Conservation (phyloP, 2,797 vertebrate genomes). For the Pangasius larnaudii region DNA sequence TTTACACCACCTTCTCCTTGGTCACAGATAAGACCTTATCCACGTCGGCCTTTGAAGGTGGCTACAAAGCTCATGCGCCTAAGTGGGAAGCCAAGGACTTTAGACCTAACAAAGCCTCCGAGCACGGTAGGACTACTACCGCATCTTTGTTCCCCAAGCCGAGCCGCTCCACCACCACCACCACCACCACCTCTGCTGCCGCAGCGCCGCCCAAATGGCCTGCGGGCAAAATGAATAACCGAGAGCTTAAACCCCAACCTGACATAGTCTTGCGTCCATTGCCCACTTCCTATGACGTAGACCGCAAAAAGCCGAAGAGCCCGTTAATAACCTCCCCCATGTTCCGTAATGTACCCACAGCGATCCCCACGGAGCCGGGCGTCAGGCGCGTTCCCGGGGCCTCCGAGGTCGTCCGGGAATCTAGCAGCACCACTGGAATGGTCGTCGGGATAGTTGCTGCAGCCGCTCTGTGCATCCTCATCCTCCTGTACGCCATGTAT, state of each 20-base stretch:
- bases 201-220: slow-evolving; percentile 94
- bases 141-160: slow-evolving; percentile 95
- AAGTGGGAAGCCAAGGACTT: slow-evolving; percentile 99
- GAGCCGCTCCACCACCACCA: slow-evolving; percentile 94
- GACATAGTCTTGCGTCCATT: slow-evolving; percentile 97
- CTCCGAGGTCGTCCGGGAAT: slow-evolving; percentile 99
- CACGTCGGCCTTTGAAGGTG: slow-evolving; percentile 98
- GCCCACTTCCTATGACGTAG: slow-evolving; percentile 99
- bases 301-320: slow-evolving; percentile 97
- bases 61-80: slow-evolving; percentile 96
- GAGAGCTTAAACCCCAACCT: slow-evolving; percentile 97
- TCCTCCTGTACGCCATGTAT: slow-evolving; percentile 99
- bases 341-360: slow-evolving; percentile 99
- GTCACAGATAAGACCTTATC: slow-evolving; percentile 99
- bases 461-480: slow-evolving; percentile 99
- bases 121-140: slow-evolving; percentile 95
- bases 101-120: slow-evolving; percentile 97
- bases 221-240: slow-evolving; percentile 97
- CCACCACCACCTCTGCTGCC: slow-evolving; percentile 88
- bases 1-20: slow-evolving; percentile 99
- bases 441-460: slow-evolving; percentile 99
- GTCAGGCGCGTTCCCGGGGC: slow-evolving; percentile 98
- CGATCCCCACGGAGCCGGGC: slow-evolving; percentile 99
- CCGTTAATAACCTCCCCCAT: slow-evolving; percentile 99
- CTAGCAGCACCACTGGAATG: slow-evolving; percentile 99